Percentiles rank a stretch among this genome's conserved stretches.
phyloP scores from a whole-genome alignment of 2,888 invertebrate species.

The Mythimna albipuncta region DNA sequence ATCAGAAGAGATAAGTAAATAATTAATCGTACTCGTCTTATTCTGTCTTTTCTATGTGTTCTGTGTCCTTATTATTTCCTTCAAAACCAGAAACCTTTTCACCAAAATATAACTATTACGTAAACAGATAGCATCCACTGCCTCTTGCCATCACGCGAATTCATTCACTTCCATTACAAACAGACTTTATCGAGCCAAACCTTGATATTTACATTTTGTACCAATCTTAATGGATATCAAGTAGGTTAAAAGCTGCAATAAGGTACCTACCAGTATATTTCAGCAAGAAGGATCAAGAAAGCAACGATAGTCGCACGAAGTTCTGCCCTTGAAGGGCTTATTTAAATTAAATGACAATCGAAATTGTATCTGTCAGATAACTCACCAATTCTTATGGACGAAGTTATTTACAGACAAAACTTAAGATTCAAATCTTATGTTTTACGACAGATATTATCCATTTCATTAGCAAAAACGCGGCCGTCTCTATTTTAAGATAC shows the following conservation, averaged over 20 bases:
- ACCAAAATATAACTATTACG: slow-evolving; percentile 58
- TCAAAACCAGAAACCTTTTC: slow-evolving; percentile 37
- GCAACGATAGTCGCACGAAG: slow-evolving; percentile 23
- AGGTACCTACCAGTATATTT: slow-evolving; percentile 31
- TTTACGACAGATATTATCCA: slow-evolving; percentile 7
- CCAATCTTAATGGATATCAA: slow-evolving; percentile 63
- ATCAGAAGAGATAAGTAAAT: neutral
- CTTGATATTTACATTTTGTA: slow-evolving; percentile 67
- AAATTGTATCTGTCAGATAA: slow-evolving; percentile 10
- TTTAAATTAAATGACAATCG: slow-evolving; percentile 22
- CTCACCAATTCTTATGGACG: slow-evolving; percentile 13
- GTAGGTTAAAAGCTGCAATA: slow-evolving; percentile 53
- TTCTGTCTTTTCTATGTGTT: slow-evolving; percentile 1
- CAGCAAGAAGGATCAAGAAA: slow-evolving; percentile 34
- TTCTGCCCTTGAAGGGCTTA: slow-evolving; percentile 34
- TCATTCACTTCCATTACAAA: slow-evolving; percentile 57
- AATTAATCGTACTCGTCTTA: neutral
- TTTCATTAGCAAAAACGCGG: slow-evolving; percentile 24
- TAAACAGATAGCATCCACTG: slow-evolving; percentile 50
- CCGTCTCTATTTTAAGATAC: slow-evolving; percentile 21
- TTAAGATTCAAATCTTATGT: slow-evolving; percentile 11
- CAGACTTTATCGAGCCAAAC: slow-evolving; percentile 58
- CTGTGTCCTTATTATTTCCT: slow-evolving; percentile 17
- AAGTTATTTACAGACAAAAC: neutral
- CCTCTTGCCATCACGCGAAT: slow-evolving; percentile 62